Conservation (phyloP, 2,113 vertebrate species). For the Gallinago jamesoni region DNA sequence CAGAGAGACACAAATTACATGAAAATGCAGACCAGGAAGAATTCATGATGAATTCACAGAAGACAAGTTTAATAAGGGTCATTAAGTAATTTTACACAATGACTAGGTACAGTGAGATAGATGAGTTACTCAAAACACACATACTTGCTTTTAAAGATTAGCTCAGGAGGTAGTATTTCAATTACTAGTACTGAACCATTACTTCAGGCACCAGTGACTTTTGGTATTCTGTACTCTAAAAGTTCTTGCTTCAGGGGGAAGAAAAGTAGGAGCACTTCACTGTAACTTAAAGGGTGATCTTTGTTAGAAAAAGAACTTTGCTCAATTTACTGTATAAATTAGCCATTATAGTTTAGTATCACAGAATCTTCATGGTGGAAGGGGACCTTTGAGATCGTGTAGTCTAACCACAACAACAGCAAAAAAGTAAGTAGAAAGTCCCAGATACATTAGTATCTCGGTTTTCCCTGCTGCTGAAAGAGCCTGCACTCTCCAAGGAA, state of each 20-base stretch:
- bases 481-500: not conserved
- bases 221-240: not conserved
- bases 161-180: not conserved
- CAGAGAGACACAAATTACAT: not conserved
- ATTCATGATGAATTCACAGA: not conserved
- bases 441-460: not conserved
- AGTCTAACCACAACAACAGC: too few relatives aligned
- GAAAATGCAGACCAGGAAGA: not conserved
- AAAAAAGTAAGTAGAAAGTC: not conserved
- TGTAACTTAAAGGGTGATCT: not conserved
- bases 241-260: fast-evolving
- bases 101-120: not conserved
- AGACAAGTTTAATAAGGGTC: not conserved
- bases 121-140: not conserved
- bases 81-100: not conserved
- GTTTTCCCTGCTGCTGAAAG: not conserved
- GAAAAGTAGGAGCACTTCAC: not conserved
- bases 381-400: too few relatives aligned
- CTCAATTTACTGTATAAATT: not conserved
- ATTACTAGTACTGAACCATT: not conserved
- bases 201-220: not conserved
- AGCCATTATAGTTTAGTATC: not conserved
- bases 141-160: not conserved
- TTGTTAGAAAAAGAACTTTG: not conserved
- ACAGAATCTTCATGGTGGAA: too few relatives aligned